Evolutionary conservation across 2,888 invertebrate species (phyloP).

Genomic region (Macrosiphum euphorbiae): DNA sequence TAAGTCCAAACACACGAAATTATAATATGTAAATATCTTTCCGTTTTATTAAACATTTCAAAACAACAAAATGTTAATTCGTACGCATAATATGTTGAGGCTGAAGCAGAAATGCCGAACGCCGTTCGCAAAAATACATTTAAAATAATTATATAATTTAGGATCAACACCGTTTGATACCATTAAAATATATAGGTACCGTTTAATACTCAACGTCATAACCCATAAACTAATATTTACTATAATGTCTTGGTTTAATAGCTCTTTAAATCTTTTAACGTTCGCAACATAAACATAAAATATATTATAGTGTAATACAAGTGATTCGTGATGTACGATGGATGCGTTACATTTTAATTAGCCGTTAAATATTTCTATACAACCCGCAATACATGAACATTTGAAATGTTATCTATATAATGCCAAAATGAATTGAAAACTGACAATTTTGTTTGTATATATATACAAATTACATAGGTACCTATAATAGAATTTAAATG

Average conservation of each 20-base stretch:
- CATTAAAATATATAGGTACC: neutral
- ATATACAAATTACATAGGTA: neutral
- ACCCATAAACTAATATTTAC: neutral
- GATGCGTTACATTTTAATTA: neutral
- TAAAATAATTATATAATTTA: neutral
- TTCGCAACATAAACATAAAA: neutral
- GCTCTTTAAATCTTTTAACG: neutral
- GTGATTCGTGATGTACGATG: neutral
- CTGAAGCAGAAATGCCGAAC: neutral
- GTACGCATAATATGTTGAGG: neutral
- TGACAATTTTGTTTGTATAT: neutral
- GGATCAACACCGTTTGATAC: neutral
- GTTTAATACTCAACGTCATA: neutral
- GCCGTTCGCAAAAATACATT: neutral
- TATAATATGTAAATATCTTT: conserved; percentile 4
- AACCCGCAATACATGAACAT: neutral
- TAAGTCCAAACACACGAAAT: neutral
- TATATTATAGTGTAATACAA: neutral
- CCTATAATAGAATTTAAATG: neutral
- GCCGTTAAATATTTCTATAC: neutral
- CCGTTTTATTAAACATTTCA: conserved; percentile 21
- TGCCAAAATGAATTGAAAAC: neutral
- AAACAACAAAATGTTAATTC: conserved; percentile 2
- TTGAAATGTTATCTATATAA: neutral
- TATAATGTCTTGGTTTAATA: neutral